phyloP scores from a whole-genome alignment of 2,888 invertebrate species.

The Leptinotarsa juncta region DNA sequence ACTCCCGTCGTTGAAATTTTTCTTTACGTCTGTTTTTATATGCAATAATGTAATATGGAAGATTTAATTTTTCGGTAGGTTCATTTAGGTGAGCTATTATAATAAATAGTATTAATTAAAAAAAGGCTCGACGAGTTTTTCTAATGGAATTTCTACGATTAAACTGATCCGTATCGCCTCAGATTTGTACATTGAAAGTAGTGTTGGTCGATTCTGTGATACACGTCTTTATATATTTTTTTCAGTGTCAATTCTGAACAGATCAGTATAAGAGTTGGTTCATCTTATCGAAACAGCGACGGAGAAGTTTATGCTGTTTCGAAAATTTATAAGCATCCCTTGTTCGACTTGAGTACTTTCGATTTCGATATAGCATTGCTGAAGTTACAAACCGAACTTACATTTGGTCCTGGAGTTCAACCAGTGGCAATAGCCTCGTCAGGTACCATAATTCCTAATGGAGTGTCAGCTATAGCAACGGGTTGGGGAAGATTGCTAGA shows the following conservation, averaged over 20 bases:
- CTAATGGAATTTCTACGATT: too few species aligned
- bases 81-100: not conserved
- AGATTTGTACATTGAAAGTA: too few species aligned
- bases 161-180: too few species aligned
- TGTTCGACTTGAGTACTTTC: slow-evolving; percentile 66
- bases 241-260: slow-evolving; percentile 33
- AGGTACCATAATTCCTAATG: slow-evolving; percentile 53
- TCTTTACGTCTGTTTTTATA: too few species aligned
- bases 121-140: too few species aligned
- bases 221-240: not conserved
- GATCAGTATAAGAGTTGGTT: slow-evolving; percentile 66
- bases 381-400: slow-evolving; percentile 63
- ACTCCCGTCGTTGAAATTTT: too few species aligned
- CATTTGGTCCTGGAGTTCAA: slow-evolving; percentile 61
- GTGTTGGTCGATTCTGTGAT: too few species aligned
- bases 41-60: too few species aligned
- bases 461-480: slow-evolving; percentile 44
- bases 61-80: not conserved
- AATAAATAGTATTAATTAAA: too few species aligned
- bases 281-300: slow-evolving; percentile 68
- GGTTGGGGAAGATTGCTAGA: slow-evolving; percentile 51
- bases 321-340: slow-evolving; percentile 65
- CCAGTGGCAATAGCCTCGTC: slow-evolving; percentile 63
- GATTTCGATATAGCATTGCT: slow-evolving; percentile 69
- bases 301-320: slow-evolving; percentile 68